Evolutionary conservation across 2,888 invertebrate species (phyloP).

Genomic region (Drosophila eohydei): DNA sequence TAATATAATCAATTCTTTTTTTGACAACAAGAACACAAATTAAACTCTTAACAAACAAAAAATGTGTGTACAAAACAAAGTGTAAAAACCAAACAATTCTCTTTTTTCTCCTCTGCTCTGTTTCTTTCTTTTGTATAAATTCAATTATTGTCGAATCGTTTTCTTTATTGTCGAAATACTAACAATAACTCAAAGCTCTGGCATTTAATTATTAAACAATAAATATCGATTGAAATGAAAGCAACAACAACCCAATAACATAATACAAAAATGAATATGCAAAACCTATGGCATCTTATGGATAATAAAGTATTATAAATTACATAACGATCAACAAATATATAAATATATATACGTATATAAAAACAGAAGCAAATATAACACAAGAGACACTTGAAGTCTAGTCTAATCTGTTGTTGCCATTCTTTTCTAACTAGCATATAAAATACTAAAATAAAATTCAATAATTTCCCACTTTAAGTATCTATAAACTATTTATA

Average conservation of each 20-base stretch:
- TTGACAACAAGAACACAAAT: constrained; percentile 24
- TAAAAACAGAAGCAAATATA: constrained; percentile 21
- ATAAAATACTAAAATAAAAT: constrained; percentile 42
- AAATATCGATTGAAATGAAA: constrained; percentile 64
- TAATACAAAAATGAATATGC: constrained; percentile 26
- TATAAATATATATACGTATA: constrained; percentile 30
- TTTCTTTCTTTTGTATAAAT: constrained; percentile 76
- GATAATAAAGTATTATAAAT: constrained; percentile 58
- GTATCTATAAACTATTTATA: constrained; percentile 50
- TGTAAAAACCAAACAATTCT: constrained; percentile 78
- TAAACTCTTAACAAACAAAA: constrained; percentile 57
- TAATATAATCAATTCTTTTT: constrained; percentile 15
- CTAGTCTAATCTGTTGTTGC: constrained; percentile 58
- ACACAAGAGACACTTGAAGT: constrained; percentile 36
- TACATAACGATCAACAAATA: constrained; percentile 37
- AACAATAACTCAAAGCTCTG: constrained; percentile 77
- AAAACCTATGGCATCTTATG: constrained; percentile 58
- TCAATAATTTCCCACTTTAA: constrained; percentile 43
- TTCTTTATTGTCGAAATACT: constrained; percentile 57
- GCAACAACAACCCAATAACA: constrained; percentile 52
- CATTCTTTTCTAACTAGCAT: constrained; percentile 61
- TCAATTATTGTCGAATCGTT: constrained; percentile 69
- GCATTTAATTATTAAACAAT: constrained; percentile 82
- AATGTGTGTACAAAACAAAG: constrained; percentile 78
- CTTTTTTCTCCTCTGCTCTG: constrained; percentile 78